These are phyloP conservation scores for Chalcis sispes DNA, from an alignment of 2,888 invertebrate genomes.

Conservation along the genomic window DNA sequence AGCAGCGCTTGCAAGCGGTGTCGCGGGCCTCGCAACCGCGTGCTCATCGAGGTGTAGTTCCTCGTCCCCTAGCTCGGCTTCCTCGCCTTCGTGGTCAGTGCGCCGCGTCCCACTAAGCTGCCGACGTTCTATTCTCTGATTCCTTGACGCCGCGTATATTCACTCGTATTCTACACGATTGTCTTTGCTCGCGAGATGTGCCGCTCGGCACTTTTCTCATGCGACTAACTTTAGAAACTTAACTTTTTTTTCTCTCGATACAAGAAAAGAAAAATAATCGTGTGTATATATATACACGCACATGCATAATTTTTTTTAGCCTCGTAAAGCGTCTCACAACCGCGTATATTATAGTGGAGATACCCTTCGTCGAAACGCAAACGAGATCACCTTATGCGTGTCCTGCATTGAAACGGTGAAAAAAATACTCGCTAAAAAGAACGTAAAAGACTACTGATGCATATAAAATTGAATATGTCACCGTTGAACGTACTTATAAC, in stretches of 20 bases:
- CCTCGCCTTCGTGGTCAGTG: constrained; percentile 73
- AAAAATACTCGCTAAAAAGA: too few species aligned
- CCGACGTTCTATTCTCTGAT: neutral
- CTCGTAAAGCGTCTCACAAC: too few species aligned
- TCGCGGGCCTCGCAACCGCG: constrained; percentile 73
- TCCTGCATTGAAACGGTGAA: neutral
- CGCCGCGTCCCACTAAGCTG: constrained; percentile 72
- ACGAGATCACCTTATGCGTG: too few species aligned
- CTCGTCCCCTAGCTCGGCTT: constrained; percentile 74
- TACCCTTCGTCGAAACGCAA: neutral
- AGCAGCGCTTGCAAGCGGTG: constrained; percentile 62
- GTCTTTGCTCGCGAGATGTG: constrained; percentile 56
- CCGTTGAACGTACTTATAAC: too few species aligned
- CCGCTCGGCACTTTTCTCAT: constrained; percentile 49
- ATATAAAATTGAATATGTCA: too few species aligned
- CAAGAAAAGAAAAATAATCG: too few species aligned
- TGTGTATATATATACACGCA: too few species aligned
- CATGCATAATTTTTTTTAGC: too few species aligned
- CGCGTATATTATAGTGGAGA: too few species aligned
- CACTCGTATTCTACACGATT: constrained; percentile 35
- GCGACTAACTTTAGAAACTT: constrained; percentile 44
- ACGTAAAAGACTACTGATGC: too few species aligned
- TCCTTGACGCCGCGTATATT: too few species aligned
- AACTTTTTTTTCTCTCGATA: constrained; percentile 32
- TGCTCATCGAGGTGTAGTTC: constrained; percentile 76